Evolutionary conservation across 2,888 invertebrate genomes (phyloP).

Genomic region (Pterostichus niger): DNA sequence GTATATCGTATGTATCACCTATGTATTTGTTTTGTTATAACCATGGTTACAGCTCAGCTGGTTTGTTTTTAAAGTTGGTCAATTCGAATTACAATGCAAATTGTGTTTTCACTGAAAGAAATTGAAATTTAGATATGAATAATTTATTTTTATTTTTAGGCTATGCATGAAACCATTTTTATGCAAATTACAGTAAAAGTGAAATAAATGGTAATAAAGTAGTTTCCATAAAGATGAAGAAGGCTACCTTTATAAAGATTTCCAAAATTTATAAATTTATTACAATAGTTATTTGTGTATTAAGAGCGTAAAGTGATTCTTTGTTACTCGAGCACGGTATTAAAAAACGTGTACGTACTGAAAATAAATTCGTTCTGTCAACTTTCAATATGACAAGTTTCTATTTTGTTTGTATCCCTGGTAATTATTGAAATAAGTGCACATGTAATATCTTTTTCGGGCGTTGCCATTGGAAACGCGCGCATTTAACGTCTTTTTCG

Average conservation of each 20-base stretch:
- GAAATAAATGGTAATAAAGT: neutral
- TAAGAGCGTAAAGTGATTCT: too few relatives aligned
- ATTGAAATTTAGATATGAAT: constrained; percentile 10
- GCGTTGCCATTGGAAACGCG: too few relatives aligned
- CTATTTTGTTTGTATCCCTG: too few relatives aligned
- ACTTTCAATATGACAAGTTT: too few relatives aligned
- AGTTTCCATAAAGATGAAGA: neutral
- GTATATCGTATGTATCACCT: too few relatives aligned
- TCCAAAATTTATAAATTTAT: neutral
- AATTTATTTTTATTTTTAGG: neutral
- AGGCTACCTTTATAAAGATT: neutral
- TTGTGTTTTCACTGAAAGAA: constrained; percentile 15
- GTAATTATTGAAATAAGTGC: too few relatives aligned
- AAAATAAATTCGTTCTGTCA: too few relatives aligned
- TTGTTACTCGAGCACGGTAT: too few relatives aligned
- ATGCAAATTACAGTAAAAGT: neutral
- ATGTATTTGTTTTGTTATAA: neutral
- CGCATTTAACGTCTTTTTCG: too few relatives aligned
- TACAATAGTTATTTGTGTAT: too few relatives aligned
- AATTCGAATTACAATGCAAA: neutral
- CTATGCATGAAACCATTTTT: constrained; percentile 8
- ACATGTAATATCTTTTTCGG: too few relatives aligned
- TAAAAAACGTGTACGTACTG: too few relatives aligned
- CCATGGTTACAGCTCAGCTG: constrained; percentile 1
- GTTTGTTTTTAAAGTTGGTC: neutral